Base-by-base conservation (phyloP, 1,140 invertebrate species). In the Zophobas morio region DNA sequence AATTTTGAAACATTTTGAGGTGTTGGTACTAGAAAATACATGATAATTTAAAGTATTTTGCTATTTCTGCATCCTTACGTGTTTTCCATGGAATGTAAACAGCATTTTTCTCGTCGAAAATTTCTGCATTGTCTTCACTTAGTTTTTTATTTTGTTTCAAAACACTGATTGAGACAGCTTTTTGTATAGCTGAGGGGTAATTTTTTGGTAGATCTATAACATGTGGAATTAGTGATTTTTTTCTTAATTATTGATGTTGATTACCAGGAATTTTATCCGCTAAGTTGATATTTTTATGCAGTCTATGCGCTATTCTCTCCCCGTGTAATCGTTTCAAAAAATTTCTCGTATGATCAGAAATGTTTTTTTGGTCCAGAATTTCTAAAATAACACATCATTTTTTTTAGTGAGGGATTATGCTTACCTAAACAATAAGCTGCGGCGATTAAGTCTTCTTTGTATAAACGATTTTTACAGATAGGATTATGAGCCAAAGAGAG, bases 381-480 rank as follows among this genome's bases (percentile, higher is more conserved):
- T 74, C 88, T 51, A 71, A 73, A 42, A 40, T 66, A 78, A 76
- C 35, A 78, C 1, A 77, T 2, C 72, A 70, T 37, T 46, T 75
- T 36, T 74, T 1, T 40, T 51, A 60, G 39, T 63, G 56, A 34
- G 60, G 42, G 80, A 70, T 66, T 6, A 33, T 32, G 34, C 49
- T n/a, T 86, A 91, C 91, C 87, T 79, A 92, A 84, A 78, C 87
- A 86, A 71, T 87, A 81, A 77, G 88, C 90, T 84, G 90, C 89
- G 1, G 89, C 90, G 77, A 92, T 92, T 5, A 93, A 82, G 71
- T 88, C 91, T 85, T 93, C 92, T 81, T 90, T 89, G 78, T 93
- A 93, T 79, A 89, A 87, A 81, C 89, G 88, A 78, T 86, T 85
- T 77, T 85, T 88, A 1, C 87, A 88, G 77, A 93, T 89, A 1